Evolutionary conservation across 2,797 vertebrate species (phyloP).

Genomic region (Astyanax mexicanus): DNA sequence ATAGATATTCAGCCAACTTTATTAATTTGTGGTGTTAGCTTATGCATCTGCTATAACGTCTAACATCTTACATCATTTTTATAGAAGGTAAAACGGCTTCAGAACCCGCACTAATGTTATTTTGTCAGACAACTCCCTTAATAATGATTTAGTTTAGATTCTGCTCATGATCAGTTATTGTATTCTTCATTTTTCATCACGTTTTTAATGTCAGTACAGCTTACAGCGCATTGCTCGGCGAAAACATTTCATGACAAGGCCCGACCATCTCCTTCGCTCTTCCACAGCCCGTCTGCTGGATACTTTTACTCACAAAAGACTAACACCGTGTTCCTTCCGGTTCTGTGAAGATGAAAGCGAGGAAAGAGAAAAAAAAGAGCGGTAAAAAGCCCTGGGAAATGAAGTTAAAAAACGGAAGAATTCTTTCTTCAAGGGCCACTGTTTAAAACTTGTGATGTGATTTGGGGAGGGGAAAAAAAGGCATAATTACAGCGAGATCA

Average conservation of each 20-base stretch:
- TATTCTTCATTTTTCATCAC: too few relatives aligned
- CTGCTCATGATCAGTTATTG: not conserved
- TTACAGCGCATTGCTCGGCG: not conserved
- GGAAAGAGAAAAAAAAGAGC: conserved; percentile 13
- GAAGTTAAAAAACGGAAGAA: conserved; percentile 48
- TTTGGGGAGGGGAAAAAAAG: conserved; percentile 39
- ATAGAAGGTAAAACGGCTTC: too few relatives aligned
- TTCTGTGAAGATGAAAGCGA: conserved; percentile 41
- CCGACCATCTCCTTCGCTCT: not conserved
- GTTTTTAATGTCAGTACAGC: not conserved
- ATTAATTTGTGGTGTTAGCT: too few relatives aligned
- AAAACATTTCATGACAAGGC: not conserved
- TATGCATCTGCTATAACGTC: too few relatives aligned
- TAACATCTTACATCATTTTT: too few relatives aligned
- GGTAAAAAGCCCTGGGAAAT: conserved; percentile 48
- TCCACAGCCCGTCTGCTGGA: not conserved
- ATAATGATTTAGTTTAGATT: too few relatives aligned
- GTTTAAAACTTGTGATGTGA: conserved; percentile 58
- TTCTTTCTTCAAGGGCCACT: conserved; percentile 48
- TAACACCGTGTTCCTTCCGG: conserved; percentile 25
- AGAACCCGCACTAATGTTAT: too few relatives aligned
- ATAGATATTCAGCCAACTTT: too few relatives aligned
- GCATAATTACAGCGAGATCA: conserved; percentile 81
- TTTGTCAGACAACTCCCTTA: too few relatives aligned
- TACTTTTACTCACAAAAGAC: conserved; percentile 34